Evolutionary conservation across 1,140 invertebrate species (phyloP), one percentile per base, ranked within the genome.

Genomic region (Leptonema lineaticorne): DNA sequence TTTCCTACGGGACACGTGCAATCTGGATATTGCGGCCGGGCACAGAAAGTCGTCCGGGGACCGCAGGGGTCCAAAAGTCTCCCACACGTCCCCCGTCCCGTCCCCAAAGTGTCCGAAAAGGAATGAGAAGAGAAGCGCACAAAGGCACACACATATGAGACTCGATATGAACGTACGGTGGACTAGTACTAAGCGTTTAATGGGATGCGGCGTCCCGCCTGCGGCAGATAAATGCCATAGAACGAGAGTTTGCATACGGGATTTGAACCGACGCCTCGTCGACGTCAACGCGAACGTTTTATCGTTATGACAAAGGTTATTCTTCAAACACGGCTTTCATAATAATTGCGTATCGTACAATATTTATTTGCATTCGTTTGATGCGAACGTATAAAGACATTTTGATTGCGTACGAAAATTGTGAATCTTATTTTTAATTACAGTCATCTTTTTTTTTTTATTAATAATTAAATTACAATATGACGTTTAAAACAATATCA

Each of bases 131-230:
- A n/a, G n/a, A n/a, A n/a, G n/a, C n/a, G n/a, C n/a, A n/a, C n/a
- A n/a, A n/a, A n/a, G n/a, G n/a, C n/a, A n/a, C n/a, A n/a, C n/a
- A n/a, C n/a, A n/a, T n/a, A n/a, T n/a, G n/a, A n/a, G n/a, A n/a
- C n/a, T n/a, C n/a, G n/a, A n/a, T n/a, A n/a, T n/a, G n/a, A n/a
- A n/a, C n/a, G n/a, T n/a, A n/a, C n/a, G n/a, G n/a, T n/a, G n/a
- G n/a, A n/a, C n/a, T n/a, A n/a, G n/a, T n/a, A n/a, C 28, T 37
- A 37, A 60, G 58, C 58, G 20, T 62, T 45, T 62, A 62, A 62
- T 62, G 59, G 59, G 59, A 62, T 62, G 59, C 59, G 33, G 30
- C 20, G 59, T 18, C 59, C 18, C 24, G 59, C 59, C 33, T 45
- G n/a, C 2, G 59, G 59, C 33, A 24, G 59, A 62, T 62, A 45